These are phyloP conservation scores for Phymorhynchus buccinoides DNA, from an alignment of 1,140 invertebrate species.

Conservation along the genomic window DNA sequence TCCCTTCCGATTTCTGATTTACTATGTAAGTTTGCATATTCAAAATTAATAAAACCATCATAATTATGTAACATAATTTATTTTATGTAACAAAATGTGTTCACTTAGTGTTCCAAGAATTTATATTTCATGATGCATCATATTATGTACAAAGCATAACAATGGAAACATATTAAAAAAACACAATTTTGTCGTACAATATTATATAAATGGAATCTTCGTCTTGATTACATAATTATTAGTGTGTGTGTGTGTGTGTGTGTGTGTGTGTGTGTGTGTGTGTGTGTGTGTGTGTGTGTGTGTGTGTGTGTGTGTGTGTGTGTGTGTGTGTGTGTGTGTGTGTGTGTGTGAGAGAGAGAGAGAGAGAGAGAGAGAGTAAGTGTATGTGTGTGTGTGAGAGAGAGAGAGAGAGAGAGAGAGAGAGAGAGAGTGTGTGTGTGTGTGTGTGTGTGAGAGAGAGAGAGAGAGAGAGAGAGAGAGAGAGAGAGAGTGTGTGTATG, in stretches of 20 bases:
- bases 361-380: not conserved
- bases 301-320: not conserved
- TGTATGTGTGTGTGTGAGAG: not conserved
- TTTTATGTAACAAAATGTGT: too few species aligned
- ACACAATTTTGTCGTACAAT: too few species aligned
- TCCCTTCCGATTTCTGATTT: too few species aligned
- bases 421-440: not conserved
- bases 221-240: too few species aligned
- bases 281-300: not conserved
- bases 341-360: not conserved
- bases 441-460: not conserved
- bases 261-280: slow-evolving; percentile 3
- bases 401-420: not conserved
- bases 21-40: too few species aligned
- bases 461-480: not conserved
- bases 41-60: too few species aligned
- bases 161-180: too few species aligned
- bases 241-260: not conserved
- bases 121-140: too few species aligned
- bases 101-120: too few species aligned
- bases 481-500: not conserved
- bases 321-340: not conserved
- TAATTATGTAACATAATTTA: too few species aligned
- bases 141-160: too few species aligned
- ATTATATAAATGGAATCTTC: too few species aligned